A percentile compares a stretch with the other conserved stretches of the same genome.
These are phyloP conservation scores for Frieseomelitta varia DNA, from an alignment of 1,140 invertebrate genomes.

Conservation along the genomic window DNA sequence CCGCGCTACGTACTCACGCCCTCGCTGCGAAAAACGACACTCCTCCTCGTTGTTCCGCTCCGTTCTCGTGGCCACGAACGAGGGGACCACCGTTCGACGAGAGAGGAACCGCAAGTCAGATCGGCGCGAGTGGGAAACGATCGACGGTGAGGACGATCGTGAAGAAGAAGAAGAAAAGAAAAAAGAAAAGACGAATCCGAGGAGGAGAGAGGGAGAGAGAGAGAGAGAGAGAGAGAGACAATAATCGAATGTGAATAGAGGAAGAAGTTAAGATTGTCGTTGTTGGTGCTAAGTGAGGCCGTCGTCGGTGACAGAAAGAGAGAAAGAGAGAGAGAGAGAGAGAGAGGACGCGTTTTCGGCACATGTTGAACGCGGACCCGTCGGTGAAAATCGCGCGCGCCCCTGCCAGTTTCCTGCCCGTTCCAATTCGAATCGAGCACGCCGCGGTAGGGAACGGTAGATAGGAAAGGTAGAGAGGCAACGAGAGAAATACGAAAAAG, in stretches of 20 bases:
- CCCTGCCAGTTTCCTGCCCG: constrained; percentile 16
- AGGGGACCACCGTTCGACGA: not conserved
- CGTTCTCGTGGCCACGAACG: not conserved
- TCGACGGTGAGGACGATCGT: constrained; percentile 11
- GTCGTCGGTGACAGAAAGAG: too few species aligned
- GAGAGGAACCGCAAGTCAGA: not conserved
- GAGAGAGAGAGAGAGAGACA: not conserved
- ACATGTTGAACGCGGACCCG: not conserved
- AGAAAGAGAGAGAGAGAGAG: too few species aligned
- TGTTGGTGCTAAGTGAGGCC: constrained; percentile 6
- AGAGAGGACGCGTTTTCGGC: not conserved
- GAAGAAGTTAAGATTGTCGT: too few species aligned
- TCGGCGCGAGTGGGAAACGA: not conserved
- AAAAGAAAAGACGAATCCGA: not conserved
- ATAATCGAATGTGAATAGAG: not conserved
- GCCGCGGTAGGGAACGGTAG: constrained; percentile 42
- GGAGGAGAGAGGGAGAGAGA: not conserved
- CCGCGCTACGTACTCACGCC: constrained; percentile 15
- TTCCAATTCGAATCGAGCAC: not conserved
- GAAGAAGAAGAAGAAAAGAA: not conserved
- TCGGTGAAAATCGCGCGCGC: constrained; percentile 37
- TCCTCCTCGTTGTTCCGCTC: constrained; percentile 7
- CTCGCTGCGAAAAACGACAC: constrained; percentile 21
- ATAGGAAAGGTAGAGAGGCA: too few species aligned
- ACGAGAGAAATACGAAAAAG: too few species aligned